Evolutionary conservation across 2,797 vertebrate species (phyloP).

Genomic region (Heterohyrax brucei): DNA sequence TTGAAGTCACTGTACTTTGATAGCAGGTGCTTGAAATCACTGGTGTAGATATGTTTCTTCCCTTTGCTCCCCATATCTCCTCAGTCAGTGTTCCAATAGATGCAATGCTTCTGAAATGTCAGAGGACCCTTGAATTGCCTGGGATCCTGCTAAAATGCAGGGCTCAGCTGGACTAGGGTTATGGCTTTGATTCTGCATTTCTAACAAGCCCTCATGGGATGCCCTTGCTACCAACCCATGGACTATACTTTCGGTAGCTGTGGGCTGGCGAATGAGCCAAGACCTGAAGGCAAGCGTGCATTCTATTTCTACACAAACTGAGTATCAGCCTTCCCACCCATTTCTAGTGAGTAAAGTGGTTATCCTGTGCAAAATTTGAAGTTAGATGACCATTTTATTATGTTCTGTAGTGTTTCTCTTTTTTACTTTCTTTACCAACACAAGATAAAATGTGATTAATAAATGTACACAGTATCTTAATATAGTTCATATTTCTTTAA

Average conservation of each 20-base stretch:
- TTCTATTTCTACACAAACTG: background rate
- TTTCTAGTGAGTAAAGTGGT: background rate
- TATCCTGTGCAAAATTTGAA: background rate
- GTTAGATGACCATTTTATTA: background rate
- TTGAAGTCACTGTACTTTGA: background rate
- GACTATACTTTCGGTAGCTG: background rate
- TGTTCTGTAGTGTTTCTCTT: background rate
- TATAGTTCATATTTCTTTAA: background rate
- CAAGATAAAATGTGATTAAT: background rate
- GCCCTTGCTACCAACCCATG: accelerated
- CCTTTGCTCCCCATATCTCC: background rate
- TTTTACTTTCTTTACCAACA: background rate
- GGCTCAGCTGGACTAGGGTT: background rate
- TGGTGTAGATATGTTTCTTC: background rate
- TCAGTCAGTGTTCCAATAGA: background rate
- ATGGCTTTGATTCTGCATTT: background rate
- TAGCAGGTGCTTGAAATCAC: background rate
- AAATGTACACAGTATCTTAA: background rate
- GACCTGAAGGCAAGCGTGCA: background rate
- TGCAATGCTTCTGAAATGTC: background rate
- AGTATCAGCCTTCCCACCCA: background rate
- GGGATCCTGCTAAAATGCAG: background rate
- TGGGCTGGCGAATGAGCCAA: background rate
- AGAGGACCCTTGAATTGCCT: background rate
- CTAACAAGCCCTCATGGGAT: background rate